Conservation (phyloP, 1,140 invertebrate genomes). For the Halictus rubicundus region DNA sequence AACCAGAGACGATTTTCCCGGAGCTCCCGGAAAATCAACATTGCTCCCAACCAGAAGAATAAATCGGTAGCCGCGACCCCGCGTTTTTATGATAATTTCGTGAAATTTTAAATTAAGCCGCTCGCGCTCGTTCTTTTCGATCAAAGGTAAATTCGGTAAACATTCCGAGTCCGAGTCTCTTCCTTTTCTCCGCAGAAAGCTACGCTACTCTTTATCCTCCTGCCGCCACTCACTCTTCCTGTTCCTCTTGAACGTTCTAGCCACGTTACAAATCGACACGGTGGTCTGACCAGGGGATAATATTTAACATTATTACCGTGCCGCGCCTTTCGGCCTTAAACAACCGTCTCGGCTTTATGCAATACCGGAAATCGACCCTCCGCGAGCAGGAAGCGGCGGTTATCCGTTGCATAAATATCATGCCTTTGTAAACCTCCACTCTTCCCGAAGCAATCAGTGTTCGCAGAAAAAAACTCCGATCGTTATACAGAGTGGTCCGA, state of each 20-base stretch:
- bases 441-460: neutral
- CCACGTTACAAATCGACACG: constrained; percentile 4
- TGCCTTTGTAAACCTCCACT: constrained; percentile 13
- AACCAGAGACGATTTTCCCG: constrained; percentile 32
- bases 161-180: neutral
- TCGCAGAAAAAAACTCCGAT: neutral
- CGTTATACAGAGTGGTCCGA: neutral
- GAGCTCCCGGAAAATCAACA: constrained; percentile 50
- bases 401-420: constrained; percentile 53
- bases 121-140: constrained; percentile 8
- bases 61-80: neutral
- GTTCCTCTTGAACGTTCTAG: neutral
- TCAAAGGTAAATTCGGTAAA: constrained; percentile 24
- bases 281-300: constrained; percentile 44
- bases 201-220: too few relatives aligned
- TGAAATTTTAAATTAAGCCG: constrained; percentile 27
- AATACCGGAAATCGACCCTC: constrained; percentile 62
- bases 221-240: too few relatives aligned
- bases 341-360: constrained; percentile 45
- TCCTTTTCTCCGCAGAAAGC: too few relatives aligned
- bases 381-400: constrained; percentile 51
- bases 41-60: constrained; percentile 16
- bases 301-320: constrained; percentile 55
- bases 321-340: constrained; percentile 36
- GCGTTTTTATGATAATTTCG: constrained; percentile 25